phyloP scores from a whole-genome alignment of 2,113 vertebrate species.

The Pithys albifrons region DNA sequence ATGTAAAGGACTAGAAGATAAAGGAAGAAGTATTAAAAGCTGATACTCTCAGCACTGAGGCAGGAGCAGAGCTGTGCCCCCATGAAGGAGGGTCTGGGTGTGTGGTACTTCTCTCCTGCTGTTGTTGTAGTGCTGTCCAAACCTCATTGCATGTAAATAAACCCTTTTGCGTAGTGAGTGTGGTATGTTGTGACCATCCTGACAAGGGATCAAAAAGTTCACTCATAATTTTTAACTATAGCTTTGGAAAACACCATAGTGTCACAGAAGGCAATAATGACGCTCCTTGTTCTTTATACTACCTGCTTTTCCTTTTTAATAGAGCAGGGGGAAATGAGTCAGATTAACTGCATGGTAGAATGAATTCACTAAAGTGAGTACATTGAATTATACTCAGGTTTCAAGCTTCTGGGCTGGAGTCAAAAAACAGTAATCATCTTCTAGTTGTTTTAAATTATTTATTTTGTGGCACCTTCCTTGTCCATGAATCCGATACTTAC shows the following conservation, averaged over 20 bases:
- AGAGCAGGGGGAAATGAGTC: constrained; percentile 63
- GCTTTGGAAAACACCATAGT: constrained; percentile 59
- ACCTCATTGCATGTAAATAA: background rate
- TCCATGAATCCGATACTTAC: constrained; percentile 45
- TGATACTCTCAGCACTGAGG: background rate
- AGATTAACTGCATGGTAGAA: constrained; percentile 70
- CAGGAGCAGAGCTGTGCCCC: background rate
- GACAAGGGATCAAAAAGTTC: constrained; percentile 20
- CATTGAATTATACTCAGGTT: constrained; percentile 68
- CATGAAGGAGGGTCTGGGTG: background rate
- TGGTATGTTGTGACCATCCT: background rate
- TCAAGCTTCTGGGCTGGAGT: constrained; percentile 46
- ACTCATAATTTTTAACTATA: constrained; percentile 12
- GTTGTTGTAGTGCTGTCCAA: background rate
- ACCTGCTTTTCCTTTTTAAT: constrained; percentile 55
- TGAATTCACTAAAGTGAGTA: constrained; percentile 68
- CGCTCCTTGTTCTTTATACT: constrained; percentile 59
- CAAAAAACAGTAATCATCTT: constrained; percentile 59
- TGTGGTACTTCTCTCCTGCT: background rate
- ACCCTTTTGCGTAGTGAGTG: background rate
- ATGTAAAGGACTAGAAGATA: background rate
- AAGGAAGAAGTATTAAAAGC: background rate
- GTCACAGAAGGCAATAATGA: constrained; percentile 32
- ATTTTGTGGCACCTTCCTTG: constrained; percentile 61
- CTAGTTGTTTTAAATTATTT: constrained; percentile 64